Percentiles rank a stretch among this genome's conserved stretches.
phyloP scores from a whole-genome alignment of 2,113 vertebrate genomes.

The Meriones unguiculatus region DNA sequence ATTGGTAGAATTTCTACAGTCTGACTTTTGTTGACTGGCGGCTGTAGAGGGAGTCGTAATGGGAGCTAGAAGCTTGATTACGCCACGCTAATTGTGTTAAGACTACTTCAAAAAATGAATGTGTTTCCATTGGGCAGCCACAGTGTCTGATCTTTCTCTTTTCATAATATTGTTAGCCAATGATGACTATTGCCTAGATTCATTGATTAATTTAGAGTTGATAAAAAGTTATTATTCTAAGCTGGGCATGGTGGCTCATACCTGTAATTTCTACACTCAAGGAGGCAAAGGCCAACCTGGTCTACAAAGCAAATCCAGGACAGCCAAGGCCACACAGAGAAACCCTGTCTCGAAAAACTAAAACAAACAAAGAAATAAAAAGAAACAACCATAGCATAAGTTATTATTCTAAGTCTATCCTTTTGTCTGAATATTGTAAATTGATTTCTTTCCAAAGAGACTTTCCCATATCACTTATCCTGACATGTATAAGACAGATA shows the following conservation, averaged over 20 bases:
- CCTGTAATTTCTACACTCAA: too few species aligned
- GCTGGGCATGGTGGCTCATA: too few species aligned
- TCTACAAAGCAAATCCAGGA: too few species aligned
- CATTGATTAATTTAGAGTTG: not conserved
- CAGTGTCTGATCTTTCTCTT: not conserved
- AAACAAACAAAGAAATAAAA: too few species aligned
- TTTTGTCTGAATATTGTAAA: not conserved
- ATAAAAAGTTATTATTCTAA: not conserved
- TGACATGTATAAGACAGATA: not conserved
- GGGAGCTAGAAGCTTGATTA: not conserved
- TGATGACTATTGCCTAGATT: not conserved
- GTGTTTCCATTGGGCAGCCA: not conserved
- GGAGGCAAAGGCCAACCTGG: too few species aligned
- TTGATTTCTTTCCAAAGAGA: conserved; percentile 7
- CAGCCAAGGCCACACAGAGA: too few species aligned
- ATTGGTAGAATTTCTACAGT: not conserved
- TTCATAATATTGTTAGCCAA: not conserved
- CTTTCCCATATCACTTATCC: not conserved
- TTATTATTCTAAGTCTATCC: not conserved
- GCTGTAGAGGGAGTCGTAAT: not conserved
- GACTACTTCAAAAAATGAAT: not conserved
- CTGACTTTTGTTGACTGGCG: not conserved
- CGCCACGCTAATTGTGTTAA: not conserved
- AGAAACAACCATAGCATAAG: not conserved
- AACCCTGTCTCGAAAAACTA: too few species aligned